Evolutionary conservation across 2,888 invertebrate species (phyloP).

Genomic region (Ganaspis brasiliensis): DNA sequence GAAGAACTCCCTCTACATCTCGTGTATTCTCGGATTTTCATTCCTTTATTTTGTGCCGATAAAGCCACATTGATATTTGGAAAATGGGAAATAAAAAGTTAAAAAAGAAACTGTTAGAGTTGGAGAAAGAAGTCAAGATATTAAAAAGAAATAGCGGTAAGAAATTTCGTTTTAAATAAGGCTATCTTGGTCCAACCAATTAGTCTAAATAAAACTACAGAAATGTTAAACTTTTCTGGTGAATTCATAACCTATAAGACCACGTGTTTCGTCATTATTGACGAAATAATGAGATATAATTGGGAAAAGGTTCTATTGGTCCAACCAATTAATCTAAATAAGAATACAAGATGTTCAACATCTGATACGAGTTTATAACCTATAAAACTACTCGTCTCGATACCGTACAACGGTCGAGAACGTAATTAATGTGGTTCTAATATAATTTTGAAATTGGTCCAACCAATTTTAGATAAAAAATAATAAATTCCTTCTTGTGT

Average conservation of each 20-base stretch:
- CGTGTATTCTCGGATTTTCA: too few relatives aligned
- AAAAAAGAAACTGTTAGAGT: not conserved
- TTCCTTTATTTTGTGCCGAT: too few relatives aligned
- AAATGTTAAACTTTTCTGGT: not conserved
- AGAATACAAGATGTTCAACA: too few relatives aligned
- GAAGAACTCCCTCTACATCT: too few relatives aligned
- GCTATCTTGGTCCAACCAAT: not conserved
- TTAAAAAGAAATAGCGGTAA: not conserved
- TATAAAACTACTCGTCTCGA: not conserved
- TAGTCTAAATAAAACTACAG: not conserved
- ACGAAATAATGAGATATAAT: not conserved
- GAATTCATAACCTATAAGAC: not conserved
- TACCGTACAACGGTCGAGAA: not conserved
- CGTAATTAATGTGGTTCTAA: not conserved
- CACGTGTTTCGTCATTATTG: not conserved
- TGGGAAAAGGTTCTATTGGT: not conserved
- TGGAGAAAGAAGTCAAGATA: not conserved
- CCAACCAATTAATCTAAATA: too few relatives aligned
- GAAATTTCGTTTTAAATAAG: not conserved
- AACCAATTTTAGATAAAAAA: not conserved
- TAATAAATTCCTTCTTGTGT: too few relatives aligned
- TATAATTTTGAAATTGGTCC: not conserved
- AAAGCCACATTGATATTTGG: too few relatives aligned
- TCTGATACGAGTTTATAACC: too few relatives aligned
- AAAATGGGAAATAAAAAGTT: not conserved